Conservation (phyloP, 2,797 vertebrate genomes). For the Eulemur mongoz region DNA sequence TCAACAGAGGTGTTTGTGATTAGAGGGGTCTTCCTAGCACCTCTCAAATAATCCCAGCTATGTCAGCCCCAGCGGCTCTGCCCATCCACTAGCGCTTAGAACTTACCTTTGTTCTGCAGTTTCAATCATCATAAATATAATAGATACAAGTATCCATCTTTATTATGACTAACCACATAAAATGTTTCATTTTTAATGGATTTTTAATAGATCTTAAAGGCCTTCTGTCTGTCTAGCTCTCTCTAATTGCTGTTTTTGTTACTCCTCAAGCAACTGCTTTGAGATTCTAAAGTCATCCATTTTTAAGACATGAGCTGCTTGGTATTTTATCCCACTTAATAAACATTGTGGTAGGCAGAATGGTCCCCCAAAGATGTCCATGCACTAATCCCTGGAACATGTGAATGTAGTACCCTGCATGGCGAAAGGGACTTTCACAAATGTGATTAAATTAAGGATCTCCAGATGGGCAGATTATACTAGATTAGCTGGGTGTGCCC, state of each 20-base stretch:
- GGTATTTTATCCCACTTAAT: not conserved
- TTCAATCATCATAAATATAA: not conserved
- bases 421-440: not conserved
- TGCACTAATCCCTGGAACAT: not conserved
- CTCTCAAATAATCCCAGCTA: not conserved
- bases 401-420: not conserved
- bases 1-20: not conserved
- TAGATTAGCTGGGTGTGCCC: not conserved
- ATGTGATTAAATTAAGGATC: not conserved
- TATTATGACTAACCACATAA: constrained; percentile 2
- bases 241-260: not conserved
- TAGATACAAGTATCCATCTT: not conserved
- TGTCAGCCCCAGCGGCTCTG: not conserved
- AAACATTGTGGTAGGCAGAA: not conserved
- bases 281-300: constrained; percentile 10
- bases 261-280: constrained; percentile 22
- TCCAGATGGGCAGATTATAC: not conserved
- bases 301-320: not conserved
- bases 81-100: not conserved
- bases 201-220: constrained; percentile 36
- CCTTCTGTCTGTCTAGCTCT: not conserved
- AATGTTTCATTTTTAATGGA: constrained; percentile 36
- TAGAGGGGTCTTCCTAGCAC: not conserved
- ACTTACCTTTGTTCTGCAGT: not conserved
- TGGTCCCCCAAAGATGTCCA: not conserved